Base-by-base conservation (phyloP, 37 sponge, comb jelly and placozoan genomes). In the Bolinopsis microptera region DNA sequence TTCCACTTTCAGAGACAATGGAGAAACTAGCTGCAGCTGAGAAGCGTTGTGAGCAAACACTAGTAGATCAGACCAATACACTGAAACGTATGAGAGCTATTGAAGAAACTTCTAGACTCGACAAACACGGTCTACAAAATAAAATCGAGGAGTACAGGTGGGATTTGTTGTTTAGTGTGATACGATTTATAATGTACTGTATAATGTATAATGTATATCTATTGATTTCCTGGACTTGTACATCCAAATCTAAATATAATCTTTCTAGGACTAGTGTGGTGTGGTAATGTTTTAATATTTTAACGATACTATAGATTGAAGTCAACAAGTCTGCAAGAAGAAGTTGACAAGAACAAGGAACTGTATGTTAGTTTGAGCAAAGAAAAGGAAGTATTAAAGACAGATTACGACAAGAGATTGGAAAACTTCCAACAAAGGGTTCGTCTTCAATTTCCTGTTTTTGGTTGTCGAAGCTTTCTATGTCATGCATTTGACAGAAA, bases 381-480 rank as follows among this genome's bases (percentile, higher is more conserved):
- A 41, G 90, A 86, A 0, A 86, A 41, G 31, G 90, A 86, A n/a
- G 3, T n/a, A 2, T 23, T 86, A 21, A 86, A 38, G 90, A 41
- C 18, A 48, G 90, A 86, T 1, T 86, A 41, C 22, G 90, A 86
- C 28, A 41, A 22, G 36, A 39, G 90, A 41, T 30, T 86, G 1
- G 90, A 86, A 27, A 86, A 86, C 61, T 86, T 86, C 61, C 90
- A 86, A 39, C 90, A 86, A 24, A 38, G 36, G 48, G 90, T 86
- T n/a, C 9, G 68, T 61, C 16, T 9, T n/a, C n/a, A n/a, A n/a
- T n/a, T n/a, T n/a, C n/a, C n/a, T n/a, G n/a, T n/a, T n/a, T n/a
- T n/a, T n/a, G n/a, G n/a, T n/a, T n/a, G n/a, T n/a, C n/a, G n/a
- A n/a, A n/a, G n/a, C n/a, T n/a, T n/a, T n/a, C n/a, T n/a, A n/a